Evolutionary conservation across 2,113 vertebrate genomes (phyloP), one percentile per base, ranked within the genome.

Genomic region (Anser brachyrhynchus): DNA sequence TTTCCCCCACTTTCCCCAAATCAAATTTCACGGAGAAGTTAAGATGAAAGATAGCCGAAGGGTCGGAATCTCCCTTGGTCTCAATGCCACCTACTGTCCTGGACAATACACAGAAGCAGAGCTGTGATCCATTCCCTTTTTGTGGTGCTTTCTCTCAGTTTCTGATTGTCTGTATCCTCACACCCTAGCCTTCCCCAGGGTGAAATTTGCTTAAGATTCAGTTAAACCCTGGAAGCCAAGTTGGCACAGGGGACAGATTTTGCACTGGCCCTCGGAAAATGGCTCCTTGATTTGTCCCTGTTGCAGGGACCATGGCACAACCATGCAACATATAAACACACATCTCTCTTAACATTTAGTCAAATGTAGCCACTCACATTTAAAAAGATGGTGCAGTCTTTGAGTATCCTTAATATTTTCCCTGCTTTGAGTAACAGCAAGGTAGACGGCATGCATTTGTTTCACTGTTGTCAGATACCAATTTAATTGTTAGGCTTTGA

Each of bases 161-260:
- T 89, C 43, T 41, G 26, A 33, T 76, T 61, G 35, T 49, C 69
- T 49, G 13, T 72, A 25, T 65, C 46, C 57, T 72, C 66, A 61
- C 0, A 26, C 19, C 35, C 31, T 33, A 8, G 2, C 49, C 31
- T 73, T 85, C 75, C 55, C 75, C 4, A 28, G 72, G 59, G 67
- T 79, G 31, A 86, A 73, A 85, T 92, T 62, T 88, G 7, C 41
- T 89, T 81, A 78, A 77, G 65, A 64, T 55, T 93, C 57, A 59
- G 33, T 89, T 86, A 64, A 86, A 13, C 10, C 1, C 0, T 51
- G 19, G 71, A 66, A 72, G 52, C 49, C 59, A 58, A 89, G 52
- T 0, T 43, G 52, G 79, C 84, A 29, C 13, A 35, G 35, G 37
- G 43, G 52, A 28, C 20, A 19, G 35, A 54, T 21, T 51, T 92